Evolutionary conservation across 30 jellyfish, hydroid and myxozoan species (phyloP), one percentile per base, ranked within the genome.

Genomic region (Hydra vulgaris): DNA sequence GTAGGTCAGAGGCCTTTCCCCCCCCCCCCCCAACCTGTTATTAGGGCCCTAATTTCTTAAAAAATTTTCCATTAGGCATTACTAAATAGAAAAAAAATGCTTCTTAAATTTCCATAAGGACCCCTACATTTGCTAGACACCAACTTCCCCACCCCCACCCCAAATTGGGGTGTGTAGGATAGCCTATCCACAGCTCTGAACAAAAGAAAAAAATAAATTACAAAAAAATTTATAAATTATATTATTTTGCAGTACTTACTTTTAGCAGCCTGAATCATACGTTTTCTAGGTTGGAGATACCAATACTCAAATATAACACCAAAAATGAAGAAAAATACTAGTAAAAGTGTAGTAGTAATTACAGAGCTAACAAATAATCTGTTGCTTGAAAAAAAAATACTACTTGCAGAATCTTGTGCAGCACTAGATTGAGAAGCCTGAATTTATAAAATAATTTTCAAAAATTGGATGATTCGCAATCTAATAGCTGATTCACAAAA

Each of bases 241-340:
- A 16, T 56, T 56, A 56, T 16, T n/a, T n/a, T 17, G n/a, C 17
- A 56, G 17, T n/a, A 56, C 96, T 86, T 77, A 91, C 98, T 85
- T 80, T 89, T 86, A 0, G 98, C 98, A 27, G 98, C 98, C 52
- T 87, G 84, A 53, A 91, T 85, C 98, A 91, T 91, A 82, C 95
- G 85, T 76, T 91, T 82, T 78, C 95, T 79, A 73, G 98, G 98
- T 76, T 86, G 79, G 81, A 91, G 84, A 72, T 91, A 91, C 27
- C 95, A 85, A 71, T 91, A 91, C 72, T 91, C 96, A 67, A 91
- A 91, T 26, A 86, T 77, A 40, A 91, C 69, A 40, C 98, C 98
- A 76, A 81, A 87, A 70, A 91, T 73, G 0, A 95, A 80, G 74
- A 91, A 80, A 1, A 87, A 26, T 21, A 81, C 79, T 25, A 91